A percentile compares a stretch with the other conserved stretches of the same genome.
These are phyloP conservation scores for Paracanthobrama guichenoti DNA, from an alignment of 2,113 vertebrate species.

Conservation along the genomic window DNA sequence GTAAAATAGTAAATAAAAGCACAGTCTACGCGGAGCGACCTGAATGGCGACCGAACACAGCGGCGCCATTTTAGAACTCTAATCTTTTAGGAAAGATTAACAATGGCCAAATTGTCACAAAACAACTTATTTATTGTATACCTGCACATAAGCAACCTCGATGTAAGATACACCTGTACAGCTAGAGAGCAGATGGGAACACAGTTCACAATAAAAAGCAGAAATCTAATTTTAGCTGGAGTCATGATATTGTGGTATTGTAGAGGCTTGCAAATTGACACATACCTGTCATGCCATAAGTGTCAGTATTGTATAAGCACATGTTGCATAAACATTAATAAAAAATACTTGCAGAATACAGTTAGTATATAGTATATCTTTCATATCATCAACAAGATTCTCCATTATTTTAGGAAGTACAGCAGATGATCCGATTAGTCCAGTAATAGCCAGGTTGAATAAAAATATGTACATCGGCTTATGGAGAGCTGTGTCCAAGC, in stretches of 20 bases:
- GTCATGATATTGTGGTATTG: slow-evolving; percentile 64
- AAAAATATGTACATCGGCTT: slow-evolving; percentile 67
- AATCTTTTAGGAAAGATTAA: too few species aligned
- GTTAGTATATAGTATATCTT: slow-evolving; percentile 48
- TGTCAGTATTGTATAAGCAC: slow-evolving; percentile 63
- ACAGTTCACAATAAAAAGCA: slow-evolving; percentile 52
- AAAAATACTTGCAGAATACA: slow-evolving; percentile 64
- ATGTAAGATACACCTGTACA: slow-evolving; percentile 57
- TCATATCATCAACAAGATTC: slow-evolving; percentile 54
- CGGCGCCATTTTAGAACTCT: too few species aligned
- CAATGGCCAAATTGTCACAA: slow-evolving; percentile 65
- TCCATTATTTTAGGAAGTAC: slow-evolving; percentile 62
- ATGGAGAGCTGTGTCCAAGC: slow-evolving; percentile 58
- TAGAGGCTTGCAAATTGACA: slow-evolving; percentile 69
- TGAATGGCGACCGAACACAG: too few species aligned
- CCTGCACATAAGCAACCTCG: slow-evolving; percentile 55
- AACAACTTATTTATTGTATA: slow-evolving; percentile 61
- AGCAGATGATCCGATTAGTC: slow-evolving; percentile 59
- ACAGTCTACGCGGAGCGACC: too few species aligned
- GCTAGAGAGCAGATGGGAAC: slow-evolving; percentile 52
- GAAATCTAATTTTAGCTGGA: slow-evolving; percentile 49
- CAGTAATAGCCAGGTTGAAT: slow-evolving; percentile 64
- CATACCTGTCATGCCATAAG: slow-evolving; percentile 70
- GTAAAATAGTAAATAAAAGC: too few species aligned
- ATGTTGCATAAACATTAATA: slow-evolving; percentile 56